Evolutionary conservation across 1,140 invertebrate genomes (phyloP), one percentile per base, ranked within the genome.

Genomic region (Brachionus paranguensis): DNA sequence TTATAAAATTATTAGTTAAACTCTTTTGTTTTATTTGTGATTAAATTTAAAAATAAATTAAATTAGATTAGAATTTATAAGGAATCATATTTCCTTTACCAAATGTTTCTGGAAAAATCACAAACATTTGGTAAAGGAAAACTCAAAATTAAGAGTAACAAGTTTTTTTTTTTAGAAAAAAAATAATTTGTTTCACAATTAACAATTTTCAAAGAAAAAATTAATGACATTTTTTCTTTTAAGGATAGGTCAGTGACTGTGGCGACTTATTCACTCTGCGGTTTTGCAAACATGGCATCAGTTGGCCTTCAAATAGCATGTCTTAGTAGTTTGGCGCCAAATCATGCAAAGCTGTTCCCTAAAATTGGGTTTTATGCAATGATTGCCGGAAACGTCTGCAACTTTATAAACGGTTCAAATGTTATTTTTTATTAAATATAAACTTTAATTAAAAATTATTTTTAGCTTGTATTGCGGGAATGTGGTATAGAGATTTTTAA

Each of bases 211-310:
- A 14, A 47, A 12, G 12, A 14, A 47, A 47, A 47, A 47, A 47
- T 45, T 6, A 11, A 14, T 47, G 11, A 47, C 0, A 43, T 12
- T 27, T 78, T 14, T 12, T 43, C 1, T 24, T 33, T 24, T 33
- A 7, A 84, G 65, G 64, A 84, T 24, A 33, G 95, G 87, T 92
- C 93, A 68, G 92, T 93, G 86, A 92, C 93, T 1, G 94, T 98
- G 29, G 93, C 95, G 0, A 98, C 96, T 0, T 98, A 94, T 87
- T 94, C 96, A 0, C 92, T 99, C 8, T 98, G 96, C 88, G 96
- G 96, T 0, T 99, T 99, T 90, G 93, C 96, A 0, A 99, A 99
- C 91, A 93, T 96, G 2, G 92, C 93, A 0, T 94, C 95, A 0
- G 92, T 98, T 27, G 96, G 95, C 3, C 95, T 97, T 64, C 92